Evolutionary conservation across 2,113 vertebrate species (phyloP), one percentile per base, ranked within the genome.

Genomic region (Peromyscus polionotus): DNA sequence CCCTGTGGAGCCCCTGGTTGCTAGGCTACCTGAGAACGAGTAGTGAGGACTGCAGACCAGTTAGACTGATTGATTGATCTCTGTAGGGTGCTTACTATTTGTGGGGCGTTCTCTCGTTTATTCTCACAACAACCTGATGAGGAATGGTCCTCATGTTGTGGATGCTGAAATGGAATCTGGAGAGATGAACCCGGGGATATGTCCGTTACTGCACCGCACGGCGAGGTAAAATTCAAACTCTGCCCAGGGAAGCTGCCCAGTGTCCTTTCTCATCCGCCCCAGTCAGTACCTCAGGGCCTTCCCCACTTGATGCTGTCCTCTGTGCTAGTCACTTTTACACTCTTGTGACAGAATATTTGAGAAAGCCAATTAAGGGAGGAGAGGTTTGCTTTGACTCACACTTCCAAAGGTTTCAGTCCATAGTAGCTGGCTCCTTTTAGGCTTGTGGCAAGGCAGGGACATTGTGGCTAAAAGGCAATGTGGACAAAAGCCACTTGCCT

Each of bases 91-190:
- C 93, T 96, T 79, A 63, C 92, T 92, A 26, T 93, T 92, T 80
- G 48, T 72, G 48, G 36, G 73, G 95, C 90, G 51, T 95, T 92
- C 89, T 85, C 92, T 97, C 93, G 92, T 93, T 94, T 93, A 96
- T 93, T 95, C 87, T 92, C 94, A 76, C 65, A 90, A 80, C 57
- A 80, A 63, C 83, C 67, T 65, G 42, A 90, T 4, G 48, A 88
- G 42, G 73, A 36, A 70, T 7, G 76, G 93, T 51, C 63, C 75
- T 96, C 54, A 36, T 77, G 48, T 79, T 57, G 90, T 2, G 33
- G 63, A 88, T 45, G 87, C 61, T 33, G 20, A 88, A 65, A 73
- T 39, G 33, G 85, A 84, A 84, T 61, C 92, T 39, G 45, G 57
- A 96, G 3, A 84, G 84, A 54, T 42, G 73, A 51, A 14, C 45